Evolutionary conservation across 2,888 invertebrate genomes (phyloP).

Genomic region (Caenorhabditis doughertyi): DNA sequence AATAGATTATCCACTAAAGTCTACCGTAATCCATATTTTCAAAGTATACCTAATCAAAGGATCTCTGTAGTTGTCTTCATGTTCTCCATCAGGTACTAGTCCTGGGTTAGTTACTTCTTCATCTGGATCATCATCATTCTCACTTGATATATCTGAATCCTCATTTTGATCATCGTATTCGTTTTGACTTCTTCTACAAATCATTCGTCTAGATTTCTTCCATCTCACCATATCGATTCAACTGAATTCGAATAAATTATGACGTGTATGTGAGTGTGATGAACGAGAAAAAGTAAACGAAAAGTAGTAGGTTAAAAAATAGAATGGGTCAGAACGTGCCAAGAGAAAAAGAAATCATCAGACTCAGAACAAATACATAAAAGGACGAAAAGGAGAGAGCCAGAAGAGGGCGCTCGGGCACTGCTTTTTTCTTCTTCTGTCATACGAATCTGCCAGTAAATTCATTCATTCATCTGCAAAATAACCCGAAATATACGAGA

Average conservation of each 20-base stretch:
- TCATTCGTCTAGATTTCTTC: constrained; percentile 7
- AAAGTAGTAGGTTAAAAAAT: not conserved
- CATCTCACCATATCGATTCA: constrained; percentile 33
- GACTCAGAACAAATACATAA: constrained; percentile 56
- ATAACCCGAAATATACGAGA: not conserved
- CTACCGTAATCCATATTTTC: too few relatives aligned
- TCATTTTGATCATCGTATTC: not conserved
- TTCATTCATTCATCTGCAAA: constrained; percentile 52
- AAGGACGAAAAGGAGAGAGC: constrained; percentile 11
- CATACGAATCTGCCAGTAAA: constrained; percentile 42
- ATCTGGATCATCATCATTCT: constrained; percentile 6
- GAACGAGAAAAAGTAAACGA: not conserved
- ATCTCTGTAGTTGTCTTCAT: constrained; percentile 37
- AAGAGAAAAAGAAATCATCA: constrained; percentile 26
- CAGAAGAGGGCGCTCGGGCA: not conserved
- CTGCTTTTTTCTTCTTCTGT: constrained; percentile 5
- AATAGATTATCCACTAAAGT: too few relatives aligned
- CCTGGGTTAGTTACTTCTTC: not conserved
- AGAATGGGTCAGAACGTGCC: constrained; percentile 17
- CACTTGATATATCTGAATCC: constrained; percentile 1
- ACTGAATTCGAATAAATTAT: not conserved
- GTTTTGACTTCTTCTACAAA: not conserved
- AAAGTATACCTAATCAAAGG: constrained; percentile 49
- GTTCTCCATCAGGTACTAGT: constrained; percentile 11
- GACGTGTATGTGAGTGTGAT: not conserved